Evolutionary conservation across 1,140 invertebrate genomes (phyloP).

Genomic region (Pogonomyrmex barbatus): DNA sequence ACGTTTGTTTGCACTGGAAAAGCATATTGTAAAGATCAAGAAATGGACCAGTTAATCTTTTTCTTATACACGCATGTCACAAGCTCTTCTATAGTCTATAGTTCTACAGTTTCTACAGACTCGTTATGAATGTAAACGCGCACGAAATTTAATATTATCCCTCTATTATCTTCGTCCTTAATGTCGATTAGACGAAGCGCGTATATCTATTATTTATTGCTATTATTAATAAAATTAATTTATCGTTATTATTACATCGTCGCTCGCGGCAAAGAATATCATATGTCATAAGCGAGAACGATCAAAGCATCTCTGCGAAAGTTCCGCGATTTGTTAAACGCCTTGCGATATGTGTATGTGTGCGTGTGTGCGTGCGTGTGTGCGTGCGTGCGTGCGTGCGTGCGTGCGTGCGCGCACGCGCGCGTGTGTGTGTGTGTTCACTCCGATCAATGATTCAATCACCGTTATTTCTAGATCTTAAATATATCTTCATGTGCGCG

Average conservation of each 20-base stretch:
- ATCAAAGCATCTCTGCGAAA: background rate
- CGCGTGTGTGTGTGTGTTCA: background rate
- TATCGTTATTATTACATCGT: conserved; percentile 39
- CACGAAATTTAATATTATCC: conserved; percentile 65
- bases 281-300: background rate
- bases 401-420: no score
- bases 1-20: conserved; percentile 64
- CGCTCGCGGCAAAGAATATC: background rate
- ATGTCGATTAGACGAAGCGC: conserved; percentile 11
- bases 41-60: conserved; percentile 26
- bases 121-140: conserved; percentile 66
- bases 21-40: conserved; percentile 24
- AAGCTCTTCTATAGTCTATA: conserved; percentile 64
- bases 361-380: no score
- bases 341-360: background rate
- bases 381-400: no score
- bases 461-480: conserved; percentile 29
- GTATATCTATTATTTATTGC: conserved; percentile 68
- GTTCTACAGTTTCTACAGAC: conserved; percentile 71
- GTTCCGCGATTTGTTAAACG: background rate
- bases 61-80: conserved; percentile 41
- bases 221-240: conserved; percentile 43
- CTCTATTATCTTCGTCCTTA: background rate
- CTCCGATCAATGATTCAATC: background rate
- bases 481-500: conserved; percentile 20